Evolutionary conservation across 2,113 vertebrate genomes (phyloP), one percentile per base, ranked within the genome.

Genomic region (Reinhardtius hippoglossoides): DNA sequence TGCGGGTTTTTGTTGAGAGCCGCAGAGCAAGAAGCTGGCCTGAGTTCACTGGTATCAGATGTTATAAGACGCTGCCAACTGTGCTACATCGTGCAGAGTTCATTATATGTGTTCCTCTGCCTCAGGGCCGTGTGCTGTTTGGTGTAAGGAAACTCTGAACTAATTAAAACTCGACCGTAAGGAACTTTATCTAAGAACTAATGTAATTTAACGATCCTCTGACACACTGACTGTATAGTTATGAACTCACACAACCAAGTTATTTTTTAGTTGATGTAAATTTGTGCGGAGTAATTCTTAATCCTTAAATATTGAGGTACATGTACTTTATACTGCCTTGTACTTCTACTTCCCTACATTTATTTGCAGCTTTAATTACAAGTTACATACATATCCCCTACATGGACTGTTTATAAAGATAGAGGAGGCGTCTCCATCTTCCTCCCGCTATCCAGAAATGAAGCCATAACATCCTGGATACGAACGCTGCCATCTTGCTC

Each of bases 21-120:
- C 31, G 31, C 31, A 42, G 40, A 42, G 40, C 40, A 13, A 13
- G 54, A 52, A 21, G 4, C 24, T 56, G 78, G 52, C 64, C 46
- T 73, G 54, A 67, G 37, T 62, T 71, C 44, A 71, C 20, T 5
- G 1, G 37, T 16, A 26, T 87, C 82, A 57, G 56, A 78, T 54
- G 56, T 64, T 71, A 27, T 42, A 9, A 74, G 59, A 60, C 63
- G 62, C 67, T 21, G 26, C 73, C 72, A 69, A 58, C 66, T 71
- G 59, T 37, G 74, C 56, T 24, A 31, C 59, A 54, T 9, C 40
- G 55, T 59, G 63, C 62, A 67, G 48, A 59, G 40, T 35, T 46
- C 24, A 58, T 60, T 61, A 1, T 4, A 9, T 50, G 20, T 50
- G 21, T 16, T 69, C 16, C 6, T 9, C 65, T 13, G 61, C 37